These are phyloP conservation scores for Melanotaenia maccullochi DNA, from an alignment of 2,797 vertebrate genomes.

Conservation along the genomic window DNA sequence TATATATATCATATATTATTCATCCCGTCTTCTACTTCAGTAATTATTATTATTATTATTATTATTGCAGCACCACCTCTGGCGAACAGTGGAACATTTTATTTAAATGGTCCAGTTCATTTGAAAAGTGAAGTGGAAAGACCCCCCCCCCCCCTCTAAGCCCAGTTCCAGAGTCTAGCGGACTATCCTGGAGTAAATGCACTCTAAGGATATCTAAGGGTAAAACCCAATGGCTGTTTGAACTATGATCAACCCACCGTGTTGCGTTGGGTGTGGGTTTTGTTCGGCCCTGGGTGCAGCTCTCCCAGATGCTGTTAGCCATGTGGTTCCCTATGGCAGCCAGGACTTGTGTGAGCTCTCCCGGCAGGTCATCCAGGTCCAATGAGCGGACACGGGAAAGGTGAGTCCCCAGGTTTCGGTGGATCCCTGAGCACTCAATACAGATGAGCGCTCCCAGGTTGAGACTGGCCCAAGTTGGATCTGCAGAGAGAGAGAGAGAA, in stretches of 20 bases:
- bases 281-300: constrained; percentile 87
- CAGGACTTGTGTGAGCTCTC: constrained; percentile 93
- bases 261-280: constrained; percentile 89
- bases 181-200: no score
- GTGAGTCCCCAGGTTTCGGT: constrained; percentile 95
- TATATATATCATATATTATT: no score
- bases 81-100: no score
- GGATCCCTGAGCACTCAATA: constrained; percentile 97
- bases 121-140: no score
- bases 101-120: no score
- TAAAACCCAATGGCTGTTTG: neutral
- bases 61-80: no score
- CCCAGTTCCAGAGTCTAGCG: no score
- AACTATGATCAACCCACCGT: constrained; percentile 78
- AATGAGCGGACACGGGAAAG: constrained; percentile 94
- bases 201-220: no score
- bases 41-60: no score
- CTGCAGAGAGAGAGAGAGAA: constrained; percentile 65
- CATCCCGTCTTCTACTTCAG: no score
- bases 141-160: no score
- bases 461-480: constrained; percentile 95
- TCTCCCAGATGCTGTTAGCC: constrained; percentile 96
- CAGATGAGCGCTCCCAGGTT: constrained; percentile 96
- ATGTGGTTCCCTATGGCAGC: constrained; percentile 92
- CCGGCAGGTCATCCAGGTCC: constrained; percentile 94